Evolutionary conservation across 1,140 invertebrate species (phyloP).

Genomic region (Grapholita molesta): DNA sequence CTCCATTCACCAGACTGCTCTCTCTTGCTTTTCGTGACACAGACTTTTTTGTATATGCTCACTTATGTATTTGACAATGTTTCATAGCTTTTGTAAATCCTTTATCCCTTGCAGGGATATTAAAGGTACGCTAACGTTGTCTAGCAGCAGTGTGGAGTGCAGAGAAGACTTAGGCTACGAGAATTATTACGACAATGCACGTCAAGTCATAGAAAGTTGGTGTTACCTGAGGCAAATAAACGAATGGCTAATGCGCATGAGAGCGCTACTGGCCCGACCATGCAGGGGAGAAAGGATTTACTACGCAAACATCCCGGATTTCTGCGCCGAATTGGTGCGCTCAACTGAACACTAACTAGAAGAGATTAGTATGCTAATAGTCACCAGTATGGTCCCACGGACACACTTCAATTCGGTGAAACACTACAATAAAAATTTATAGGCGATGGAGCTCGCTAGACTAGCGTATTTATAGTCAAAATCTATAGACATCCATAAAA

Average conservation of each 20-base stretch:
- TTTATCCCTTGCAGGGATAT: constrained; percentile 33
- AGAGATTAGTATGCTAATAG: constrained; percentile 71
- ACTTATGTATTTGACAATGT: background rate
- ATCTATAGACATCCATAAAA: constrained; percentile 62
- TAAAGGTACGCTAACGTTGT: background rate
- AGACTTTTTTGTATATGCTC: constrained; percentile 25
- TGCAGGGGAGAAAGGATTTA: constrained; percentile 51
- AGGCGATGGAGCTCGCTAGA: constrained; percentile 69
- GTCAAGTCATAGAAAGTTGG: constrained; percentile 9
- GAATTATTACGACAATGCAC: background rate
- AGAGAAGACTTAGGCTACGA: constrained; percentile 4
- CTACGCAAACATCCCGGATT: constrained; percentile 37
- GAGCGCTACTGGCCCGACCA: constrained; percentile 17
- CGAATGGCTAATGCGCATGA: constrained; percentile 1
- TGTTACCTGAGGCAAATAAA: constrained; percentile 17
- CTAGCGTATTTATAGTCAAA: constrained; percentile 60
- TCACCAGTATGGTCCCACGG: constrained; percentile 49
- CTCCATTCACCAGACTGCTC: constrained; percentile 60
- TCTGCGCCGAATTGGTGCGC: constrained; percentile 47
- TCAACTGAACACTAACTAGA: constrained; percentile 55
- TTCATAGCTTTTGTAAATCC: constrained; percentile 33
- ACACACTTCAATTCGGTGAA: constrained; percentile 51
- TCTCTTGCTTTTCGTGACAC: constrained; percentile 48
- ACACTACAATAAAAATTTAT: constrained; percentile 64
- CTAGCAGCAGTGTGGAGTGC: constrained; percentile 23